These are phyloP conservation scores for Drosophila punjabiensis DNA, from an alignment of 1,140 invertebrate genomes.

Conservation along the genomic window DNA sequence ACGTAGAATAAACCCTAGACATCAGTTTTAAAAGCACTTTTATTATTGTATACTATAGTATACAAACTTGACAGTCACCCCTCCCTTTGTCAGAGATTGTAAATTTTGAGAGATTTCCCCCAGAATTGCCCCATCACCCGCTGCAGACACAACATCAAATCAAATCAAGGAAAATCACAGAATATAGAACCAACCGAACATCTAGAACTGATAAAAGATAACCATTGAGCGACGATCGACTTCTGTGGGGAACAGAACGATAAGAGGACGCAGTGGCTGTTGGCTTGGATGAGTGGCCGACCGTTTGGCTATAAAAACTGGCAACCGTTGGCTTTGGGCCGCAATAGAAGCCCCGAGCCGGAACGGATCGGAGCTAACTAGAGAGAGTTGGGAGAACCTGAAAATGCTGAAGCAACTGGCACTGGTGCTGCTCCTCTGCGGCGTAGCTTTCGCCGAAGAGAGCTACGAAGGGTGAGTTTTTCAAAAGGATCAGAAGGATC, in stretches of 20 bases:
- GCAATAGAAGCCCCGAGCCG: constrained; percentile 56
- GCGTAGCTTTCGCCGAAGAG: constrained; percentile 42
- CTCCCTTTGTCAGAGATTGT: constrained; percentile 45
- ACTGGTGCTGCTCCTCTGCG: constrained; percentile 63
- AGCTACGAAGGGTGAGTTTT: constrained; percentile 78
- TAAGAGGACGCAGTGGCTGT: constrained; percentile 11
- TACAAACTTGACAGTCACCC: constrained; percentile 12
- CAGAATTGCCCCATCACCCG: constrained; percentile 37
- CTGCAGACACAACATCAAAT: constrained; percentile 42
- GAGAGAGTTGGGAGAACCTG: background rate
- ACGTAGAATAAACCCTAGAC: background rate
- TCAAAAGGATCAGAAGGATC: background rate
- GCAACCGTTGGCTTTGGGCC: constrained; percentile 12
- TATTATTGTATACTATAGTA: constrained; percentile 7
- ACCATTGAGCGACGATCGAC: constrained; percentile 15
- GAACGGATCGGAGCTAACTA: constrained; percentile 52
- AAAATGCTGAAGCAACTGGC: constrained; percentile 56
- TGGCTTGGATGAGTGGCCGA: constrained; percentile 38
- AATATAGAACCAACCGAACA: constrained; percentile 10
- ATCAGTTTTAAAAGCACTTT: constrained; percentile 3
- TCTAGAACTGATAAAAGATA: constrained; percentile 19
- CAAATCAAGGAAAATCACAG: constrained; percentile 16
- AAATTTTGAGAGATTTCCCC: constrained; percentile 70
- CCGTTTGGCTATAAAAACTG: constrained; percentile 48
- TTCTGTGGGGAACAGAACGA: constrained; percentile 12